phyloP scores from a whole-genome alignment of 2,113 vertebrate species.

The Caranx ignobilis region DNA sequence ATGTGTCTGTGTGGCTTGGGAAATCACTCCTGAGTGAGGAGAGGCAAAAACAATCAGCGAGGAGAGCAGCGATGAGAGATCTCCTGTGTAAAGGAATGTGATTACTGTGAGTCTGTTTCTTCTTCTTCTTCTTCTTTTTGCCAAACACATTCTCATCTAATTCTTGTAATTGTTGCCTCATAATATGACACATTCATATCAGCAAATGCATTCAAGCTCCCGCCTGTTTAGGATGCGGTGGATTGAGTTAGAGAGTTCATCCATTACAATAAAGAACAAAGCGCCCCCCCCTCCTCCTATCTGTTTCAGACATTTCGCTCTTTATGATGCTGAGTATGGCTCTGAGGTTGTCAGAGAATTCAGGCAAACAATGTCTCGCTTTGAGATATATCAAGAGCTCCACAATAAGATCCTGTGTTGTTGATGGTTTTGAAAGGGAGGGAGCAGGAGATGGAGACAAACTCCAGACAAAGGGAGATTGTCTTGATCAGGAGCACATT shows the following conservation, averaged over 20 bases:
- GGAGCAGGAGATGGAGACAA: conserved; percentile 34
- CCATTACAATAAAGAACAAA: conserved; percentile 72
- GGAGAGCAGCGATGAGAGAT: conserved; percentile 23
- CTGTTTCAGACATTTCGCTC: conserved; percentile 64
- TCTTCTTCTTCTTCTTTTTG: background rate
- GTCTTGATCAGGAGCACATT: conserved; percentile 66
- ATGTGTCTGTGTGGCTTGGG: conserved; percentile 33
- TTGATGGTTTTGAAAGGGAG: conserved; percentile 50
- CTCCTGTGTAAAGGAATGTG: conserved; percentile 57
- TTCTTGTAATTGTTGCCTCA: conserved; percentile 80
- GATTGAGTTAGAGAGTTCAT: conserved; percentile 70
- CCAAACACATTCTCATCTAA: conserved; percentile 65
- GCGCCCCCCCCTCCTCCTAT: conserved; percentile 56
- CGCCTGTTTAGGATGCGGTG: conserved; percentile 46
- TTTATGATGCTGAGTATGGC: conserved; percentile 60
- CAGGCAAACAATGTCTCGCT: conserved; percentile 66
- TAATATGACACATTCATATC: conserved; percentile 68
- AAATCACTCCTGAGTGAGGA: conserved; percentile 29
- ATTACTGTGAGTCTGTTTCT: conserved; percentile 37
- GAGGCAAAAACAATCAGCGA: conserved; percentile 37
- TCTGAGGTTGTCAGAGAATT: conserved; percentile 63
- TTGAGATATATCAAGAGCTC: conserved; percentile 56
- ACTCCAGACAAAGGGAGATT: conserved; percentile 78
- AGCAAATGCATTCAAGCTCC: conserved; percentile 54
- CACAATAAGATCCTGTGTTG: conserved; percentile 69